Evolutionary conservation across 2,113 vertebrate species (phyloP), one percentile per base, ranked within the genome.

Genomic region (Cromileptes altivelis): DNA sequence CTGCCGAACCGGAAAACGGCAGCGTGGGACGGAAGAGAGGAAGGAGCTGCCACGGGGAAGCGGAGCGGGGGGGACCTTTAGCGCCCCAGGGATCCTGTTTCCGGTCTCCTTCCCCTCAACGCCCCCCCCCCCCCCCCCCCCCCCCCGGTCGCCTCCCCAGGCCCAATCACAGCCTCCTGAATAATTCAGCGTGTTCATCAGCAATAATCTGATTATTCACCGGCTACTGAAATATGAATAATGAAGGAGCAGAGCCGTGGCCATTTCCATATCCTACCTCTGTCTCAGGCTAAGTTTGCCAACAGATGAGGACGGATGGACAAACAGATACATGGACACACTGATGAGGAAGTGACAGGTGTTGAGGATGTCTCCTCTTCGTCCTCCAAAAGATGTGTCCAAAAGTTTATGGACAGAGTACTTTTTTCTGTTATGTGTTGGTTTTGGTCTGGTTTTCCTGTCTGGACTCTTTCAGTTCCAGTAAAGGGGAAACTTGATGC

Each of bases 141-240:
- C 76, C 7, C 63, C 47, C 23, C 5, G 33, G 86, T 80, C 45
- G 14, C 68, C 15, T 82, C 78, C 84, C 81, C 71, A 60, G 82
- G 50, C 64, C 84, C 86, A 95, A 95, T 94, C 93, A 94, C 60
- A 80, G 80, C 60, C 84, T 90, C 80, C 88, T 96, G 94, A 95
- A 95, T 95, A 87, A 95, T 96, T 95, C 93, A 96, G 84, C 78
- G 17, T 67, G 85, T 88, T 95, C 94, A 94, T 95, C 94, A 94
- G 82, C 87, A 81, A 69, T 93, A 93, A 94, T 92, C 88, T 93
- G 94, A 95, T 95, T 95, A 96, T 95, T 96, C 94, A 93, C 75
- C 78, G 30, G 58, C 78, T 74, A 81, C 83, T 75, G 88, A 89
- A 90, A 91, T 84, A 92, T 95, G 94, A 95, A 94, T 95, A 94